Percentiles rank a stretch among this genome's conserved stretches.
Evolutionary conservation across 2,888 invertebrate species (phyloP).

Genomic region (Mechanitis messenoides): DNA sequence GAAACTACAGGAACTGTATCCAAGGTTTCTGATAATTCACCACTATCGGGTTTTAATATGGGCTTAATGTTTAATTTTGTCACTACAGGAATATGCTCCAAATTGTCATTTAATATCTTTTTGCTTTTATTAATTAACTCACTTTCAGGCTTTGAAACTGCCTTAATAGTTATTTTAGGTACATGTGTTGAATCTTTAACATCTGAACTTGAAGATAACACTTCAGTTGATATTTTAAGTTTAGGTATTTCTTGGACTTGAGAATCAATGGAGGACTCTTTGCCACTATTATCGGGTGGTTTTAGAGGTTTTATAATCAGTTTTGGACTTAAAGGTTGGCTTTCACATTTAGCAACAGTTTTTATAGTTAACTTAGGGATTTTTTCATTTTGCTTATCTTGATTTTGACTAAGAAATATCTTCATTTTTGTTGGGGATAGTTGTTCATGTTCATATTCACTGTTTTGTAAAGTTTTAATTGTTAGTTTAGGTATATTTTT

Average conservation of each 20-base stretch:
- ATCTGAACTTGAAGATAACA: slow-evolving; percentile 44
- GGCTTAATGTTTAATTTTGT: slow-evolving; percentile 70
- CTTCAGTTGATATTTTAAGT: slow-evolving; percentile 49
- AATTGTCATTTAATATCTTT: slow-evolving; percentile 37
- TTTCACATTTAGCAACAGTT: slow-evolving; percentile 55
- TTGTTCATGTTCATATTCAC: slow-evolving; percentile 49
- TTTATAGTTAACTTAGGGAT: slow-evolving; percentile 69
- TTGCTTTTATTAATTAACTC: slow-evolving; percentile 42
- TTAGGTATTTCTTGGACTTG: slow-evolving; percentile 40
- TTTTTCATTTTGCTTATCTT: slow-evolving; percentile 56
- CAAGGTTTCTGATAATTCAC: slow-evolving; percentile 47
- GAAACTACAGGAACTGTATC: slow-evolving; percentile 72
- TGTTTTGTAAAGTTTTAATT: slow-evolving; percentile 60
- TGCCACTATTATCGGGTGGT: slow-evolving; percentile 46
- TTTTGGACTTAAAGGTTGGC: slow-evolving; percentile 66
- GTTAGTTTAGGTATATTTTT: slow-evolving; percentile 66
- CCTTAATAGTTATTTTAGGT: slow-evolving; percentile 78
- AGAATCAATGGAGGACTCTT: slow-evolving; percentile 38
- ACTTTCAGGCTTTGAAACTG: slow-evolving; percentile 52
- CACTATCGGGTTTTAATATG: slow-evolving; percentile 63
- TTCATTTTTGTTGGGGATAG: slow-evolving; percentile 58
- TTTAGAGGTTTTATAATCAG: slow-evolving; percentile 70
- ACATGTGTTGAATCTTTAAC: slow-evolving; percentile 19
- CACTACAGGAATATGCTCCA: slow-evolving; percentile 60
- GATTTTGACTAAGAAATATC: slow-evolving; percentile 58